These are phyloP conservation scores for Diplodus puntazzo DNA, from an alignment of 2,797 vertebrate genomes.

Conservation along the genomic window DNA sequence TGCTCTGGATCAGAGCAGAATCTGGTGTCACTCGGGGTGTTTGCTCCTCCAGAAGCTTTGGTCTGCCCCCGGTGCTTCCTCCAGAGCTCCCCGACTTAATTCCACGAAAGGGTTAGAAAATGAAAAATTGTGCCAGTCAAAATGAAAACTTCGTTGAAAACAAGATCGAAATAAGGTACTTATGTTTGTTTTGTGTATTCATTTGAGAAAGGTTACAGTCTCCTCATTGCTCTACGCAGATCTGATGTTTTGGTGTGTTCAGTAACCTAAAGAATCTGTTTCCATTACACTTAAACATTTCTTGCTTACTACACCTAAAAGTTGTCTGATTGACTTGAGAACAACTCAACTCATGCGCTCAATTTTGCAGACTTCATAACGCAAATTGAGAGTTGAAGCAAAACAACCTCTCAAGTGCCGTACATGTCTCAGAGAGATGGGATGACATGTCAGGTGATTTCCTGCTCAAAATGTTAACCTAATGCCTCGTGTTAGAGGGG, in stretches of 20 bases:
- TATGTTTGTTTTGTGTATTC: not conserved
- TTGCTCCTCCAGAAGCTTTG: too few species aligned
- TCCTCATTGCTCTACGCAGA: not conserved
- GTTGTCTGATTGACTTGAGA: not conserved
- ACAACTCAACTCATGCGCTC: not conserved
- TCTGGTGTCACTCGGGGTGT: too few species aligned
- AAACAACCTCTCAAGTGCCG: not conserved
- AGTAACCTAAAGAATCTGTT: not conserved
- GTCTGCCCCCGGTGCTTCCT: too few species aligned
- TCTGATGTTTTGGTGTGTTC: not conserved
- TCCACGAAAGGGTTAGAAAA: not conserved
- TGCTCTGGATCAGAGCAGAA: too few species aligned
- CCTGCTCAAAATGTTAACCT: conserved; percentile 23
- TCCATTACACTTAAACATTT: not conserved
- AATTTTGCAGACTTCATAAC: not conserved
- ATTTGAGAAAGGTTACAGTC: not conserved
- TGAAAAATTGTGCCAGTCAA: not conserved
- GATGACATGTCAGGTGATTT: conserved; percentile 38
- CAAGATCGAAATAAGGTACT: not conserved
- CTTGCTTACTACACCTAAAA: too few species aligned
- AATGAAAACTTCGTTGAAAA: not conserved
- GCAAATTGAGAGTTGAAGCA: not conserved
- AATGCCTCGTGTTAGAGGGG: conserved; percentile 3
- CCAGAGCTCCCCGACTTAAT: not conserved
- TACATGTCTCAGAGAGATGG: not conserved